phyloP scores from a whole-genome alignment of 1,140 invertebrate species.

The Drosophila nigrodunni region DNA sequence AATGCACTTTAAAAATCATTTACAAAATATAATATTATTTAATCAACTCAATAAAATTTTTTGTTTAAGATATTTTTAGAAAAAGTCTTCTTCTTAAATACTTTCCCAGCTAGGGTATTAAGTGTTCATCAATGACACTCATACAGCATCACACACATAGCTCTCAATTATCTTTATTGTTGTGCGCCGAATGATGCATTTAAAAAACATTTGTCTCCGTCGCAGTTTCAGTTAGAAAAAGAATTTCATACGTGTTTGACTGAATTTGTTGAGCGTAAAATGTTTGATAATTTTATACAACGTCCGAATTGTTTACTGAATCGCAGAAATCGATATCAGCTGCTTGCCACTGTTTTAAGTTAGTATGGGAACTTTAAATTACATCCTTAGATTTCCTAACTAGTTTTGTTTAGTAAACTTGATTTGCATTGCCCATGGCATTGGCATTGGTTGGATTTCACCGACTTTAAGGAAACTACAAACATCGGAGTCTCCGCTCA shows the following conservation, averaged over 20 bases:
- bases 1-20: too few species aligned
- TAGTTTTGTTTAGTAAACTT: conserved; percentile 50
- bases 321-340: conserved; percentile 64
- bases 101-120: conserved; percentile 4
- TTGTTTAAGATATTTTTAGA: too few species aligned
- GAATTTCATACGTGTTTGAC: background rate
- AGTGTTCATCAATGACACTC: background rate
- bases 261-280: conserved; percentile 19
- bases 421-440: conserved; percentile 69
- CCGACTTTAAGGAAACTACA: conserved; percentile 63
- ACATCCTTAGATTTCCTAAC: background rate
- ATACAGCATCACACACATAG: background rate
- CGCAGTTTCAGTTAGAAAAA: conserved; percentile 18
- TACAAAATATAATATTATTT: too few species aligned
- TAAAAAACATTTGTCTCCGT: conserved; percentile 2
- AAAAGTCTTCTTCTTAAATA: too few species aligned
- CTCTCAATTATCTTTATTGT: conserved; percentile 21
- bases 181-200: conserved; percentile 1
- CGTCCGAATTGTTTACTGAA: conserved; percentile 66
- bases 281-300: conserved; percentile 44
- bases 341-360: conserved; percentile 63
- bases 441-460: conserved; percentile 69
- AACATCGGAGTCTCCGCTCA: conserved; percentile 45
- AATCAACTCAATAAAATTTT: too few species aligned
- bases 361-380: conserved; percentile 2